Evolutionary conservation across 2,113 vertebrate genomes (phyloP).

Genomic region (Eolophus roseicapilla): DNA sequence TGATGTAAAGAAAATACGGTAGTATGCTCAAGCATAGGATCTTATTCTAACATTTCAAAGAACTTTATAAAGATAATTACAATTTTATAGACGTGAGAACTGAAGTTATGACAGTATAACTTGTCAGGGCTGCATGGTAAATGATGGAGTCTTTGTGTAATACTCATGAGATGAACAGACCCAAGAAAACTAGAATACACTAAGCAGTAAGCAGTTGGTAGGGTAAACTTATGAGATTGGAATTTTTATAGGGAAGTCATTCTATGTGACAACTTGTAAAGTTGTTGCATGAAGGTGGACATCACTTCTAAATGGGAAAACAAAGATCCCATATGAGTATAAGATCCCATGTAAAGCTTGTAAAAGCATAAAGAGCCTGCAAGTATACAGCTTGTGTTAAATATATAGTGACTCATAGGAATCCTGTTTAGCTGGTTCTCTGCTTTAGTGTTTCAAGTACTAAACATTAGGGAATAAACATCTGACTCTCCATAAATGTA

Average conservation of each 20-base stretch:
- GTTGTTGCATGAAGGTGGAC: neutral
- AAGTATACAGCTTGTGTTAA: neutral
- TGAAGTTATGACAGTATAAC: neutral
- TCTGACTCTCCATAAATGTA: neutral
- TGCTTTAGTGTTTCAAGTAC: neutral
- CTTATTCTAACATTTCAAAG: neutral
- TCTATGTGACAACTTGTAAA: neutral
- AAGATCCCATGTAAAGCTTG: neutral
- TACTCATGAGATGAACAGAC: neutral
- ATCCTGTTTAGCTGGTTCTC: conserved; percentile 19
- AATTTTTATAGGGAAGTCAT: neutral
- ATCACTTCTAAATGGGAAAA: neutral
- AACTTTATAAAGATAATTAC: neutral
- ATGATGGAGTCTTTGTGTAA: neutral
- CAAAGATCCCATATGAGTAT: neutral
- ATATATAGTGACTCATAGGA: neutral
- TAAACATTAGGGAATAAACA: neutral
- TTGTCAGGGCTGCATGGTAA: neutral
- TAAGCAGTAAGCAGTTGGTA: neutral
- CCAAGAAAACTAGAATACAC: neutral
- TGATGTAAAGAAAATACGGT: neutral
- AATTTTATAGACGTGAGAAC: neutral
- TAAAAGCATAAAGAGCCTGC: neutral
- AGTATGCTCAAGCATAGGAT: neutral
- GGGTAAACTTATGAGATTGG: neutral